Base-by-base conservation (phyloP, 2,113 vertebrate genomes). In the Emydura subglobosa region DNA sequence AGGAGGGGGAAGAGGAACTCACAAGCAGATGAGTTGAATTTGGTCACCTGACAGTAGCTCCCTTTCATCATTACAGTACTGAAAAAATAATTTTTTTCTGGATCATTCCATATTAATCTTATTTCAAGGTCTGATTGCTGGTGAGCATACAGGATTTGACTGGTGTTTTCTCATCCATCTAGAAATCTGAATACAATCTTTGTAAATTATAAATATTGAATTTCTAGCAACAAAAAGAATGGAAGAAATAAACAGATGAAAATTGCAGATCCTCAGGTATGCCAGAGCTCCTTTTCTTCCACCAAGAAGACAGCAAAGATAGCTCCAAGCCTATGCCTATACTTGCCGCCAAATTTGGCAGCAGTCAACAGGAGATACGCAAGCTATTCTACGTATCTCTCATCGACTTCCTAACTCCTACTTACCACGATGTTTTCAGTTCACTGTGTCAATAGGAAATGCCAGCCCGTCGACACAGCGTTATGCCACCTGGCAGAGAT, bases 81-180 rank as follows among this genome's bases (percentile, higher is more conserved):
- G 57, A 90, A 85, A 92, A 92, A 93, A 65, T 80, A 87, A 49
- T 78, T 59, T 72, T 95, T 93, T 44, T 92, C 79, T 79, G 59
- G 19, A 55, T 85, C 17, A 8, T 95, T 95, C 93, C 97, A 91
- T 86, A 65, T 96, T 86, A 85, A 94, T 94, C 82, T 97, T 91
- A 95, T 96, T 57, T 59, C 82, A 92, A 91, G 34, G 87, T 83
- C 80, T 39, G 74, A 92, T 91, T 94, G 50, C 93, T 87, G 97
- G 91, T 85, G 81, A 95, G 86, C 74, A 89, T 47, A n/a, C 50
- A 11, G 95, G 90, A 93, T 92, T 92, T 93, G 87, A 94, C 8
- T 85, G 82, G 95, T 97, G 57, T 87, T 34, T 97, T 97, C 89
- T 93, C 93, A 96, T 65, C 49, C 84, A 81, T 79, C 93, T 90